Evolutionary conservation across 1,140 invertebrate species (phyloP), one percentile per base, ranked within the genome.

Genomic region (Macrobrachium nipponense): DNA sequence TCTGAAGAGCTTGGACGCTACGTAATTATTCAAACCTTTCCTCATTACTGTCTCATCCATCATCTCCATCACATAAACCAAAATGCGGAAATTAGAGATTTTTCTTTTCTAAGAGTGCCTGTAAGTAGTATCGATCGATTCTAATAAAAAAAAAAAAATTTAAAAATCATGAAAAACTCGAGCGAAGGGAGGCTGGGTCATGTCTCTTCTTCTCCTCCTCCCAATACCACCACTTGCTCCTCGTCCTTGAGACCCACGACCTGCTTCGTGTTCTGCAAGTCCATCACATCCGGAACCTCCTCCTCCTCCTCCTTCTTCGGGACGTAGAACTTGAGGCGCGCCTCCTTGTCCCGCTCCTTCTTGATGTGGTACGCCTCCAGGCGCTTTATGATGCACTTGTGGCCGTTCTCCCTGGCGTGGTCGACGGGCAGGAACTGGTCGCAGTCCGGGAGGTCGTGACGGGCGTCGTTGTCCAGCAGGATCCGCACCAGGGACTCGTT

Each of bases 401-500:
- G 84, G 1, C 61, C 51, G 20, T 88, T 88, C 27, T 88, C 88
- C 68, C 62, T 83, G 14, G 88, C 88, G 20, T 88, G 88, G 68
- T 88, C 88, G 44, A 87, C 76, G 20, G 88, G 85, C 27, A 87
- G 44, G 80, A 88, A 88, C 68, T 82, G 72, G 70, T 88, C 85
- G 43, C 70, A 68, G 77, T 88, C 88, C 0, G 12, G n/a, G 58
- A 88, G 73, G 58, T 87, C 77, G 27, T 82, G 85, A 2, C 64
- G 20, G 0, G 88, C 88, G 58, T 86, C 72, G 58, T 80, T 86
- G 59, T 89, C 88, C 0, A 89, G 73, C 1, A 89, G 77, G 79
- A 89, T 89, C n/a, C 88, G 78, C 18, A 89, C 88, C 15, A 89
- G 64, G 18, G 86, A 87, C 20, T 89, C 88, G 64, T 89, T 89